Evolutionary conservation across 2,888 invertebrate genomes (phyloP), one percentile per base, ranked within the genome.

Genomic region (Ophion ventricosus): DNA sequence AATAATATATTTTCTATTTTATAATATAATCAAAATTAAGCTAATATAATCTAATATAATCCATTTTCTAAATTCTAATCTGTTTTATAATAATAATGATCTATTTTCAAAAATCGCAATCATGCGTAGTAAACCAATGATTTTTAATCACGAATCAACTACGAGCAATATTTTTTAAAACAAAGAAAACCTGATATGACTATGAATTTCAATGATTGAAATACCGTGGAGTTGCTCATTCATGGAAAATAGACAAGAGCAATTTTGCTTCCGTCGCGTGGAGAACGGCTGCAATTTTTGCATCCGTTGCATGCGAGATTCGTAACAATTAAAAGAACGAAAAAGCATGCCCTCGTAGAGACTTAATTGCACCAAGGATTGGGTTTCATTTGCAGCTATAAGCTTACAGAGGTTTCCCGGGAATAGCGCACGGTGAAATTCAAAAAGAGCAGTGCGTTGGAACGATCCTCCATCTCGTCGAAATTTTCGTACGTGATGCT

Each of bases 401-500:
- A 67, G 43, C 5, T 25, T 25, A 25, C 14, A 49, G 67, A 17
- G 43, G 43, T 29, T 26, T 43, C 14, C 43, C 14, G 57, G 35
- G 67, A 66, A 59, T 67, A n/a, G 67, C n/a, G 74, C 43, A 43
- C 43, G 67, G 56, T 80, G 61, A 63, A 74, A 80, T 75, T 75
- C 59, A 43, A 20, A 69, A 69, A 63, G 26, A 56, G 10, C 20
- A 29, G 43, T 35, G 14, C 26, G 82, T 40, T 56, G 49, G 57
- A 25, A 64, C 40, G 25, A 26, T n/a, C 17, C 49, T 23, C 25
- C 23, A 56, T 61, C 76, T 57, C 54, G 40, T 40, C n/a, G 17
- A 49, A 75, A 79, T 40, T 66, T 72, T 59, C 40, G 20, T 59
- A 25, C 66, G 82, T 49, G 49, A 64, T 56, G 70, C 75, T 83